Evolutionary conservation across 2,797 vertebrate genomes (phyloP).

Genomic region (Pseudochirops corinnae): DNA sequence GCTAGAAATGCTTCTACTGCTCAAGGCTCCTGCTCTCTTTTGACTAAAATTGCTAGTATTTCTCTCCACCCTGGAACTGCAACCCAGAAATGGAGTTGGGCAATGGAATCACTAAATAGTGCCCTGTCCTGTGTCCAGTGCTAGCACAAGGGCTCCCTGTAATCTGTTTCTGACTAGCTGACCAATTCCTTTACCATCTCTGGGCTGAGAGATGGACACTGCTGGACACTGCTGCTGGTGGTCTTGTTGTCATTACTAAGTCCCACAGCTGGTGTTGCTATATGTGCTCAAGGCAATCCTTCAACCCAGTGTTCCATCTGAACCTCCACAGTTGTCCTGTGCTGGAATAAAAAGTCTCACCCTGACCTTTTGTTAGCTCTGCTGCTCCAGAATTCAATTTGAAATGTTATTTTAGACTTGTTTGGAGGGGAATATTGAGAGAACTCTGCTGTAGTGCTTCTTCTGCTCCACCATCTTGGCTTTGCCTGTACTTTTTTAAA

Average conservation of each 20-base stretch:
- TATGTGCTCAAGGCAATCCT: not conserved
- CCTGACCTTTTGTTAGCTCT: not conserved
- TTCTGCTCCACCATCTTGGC: not conserved
- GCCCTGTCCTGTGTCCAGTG: too few relatives aligned
- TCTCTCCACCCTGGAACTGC: too few relatives aligned
- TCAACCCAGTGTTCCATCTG: not conserved
- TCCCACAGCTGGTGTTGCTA: not conserved
- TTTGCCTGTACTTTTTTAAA: too few relatives aligned
- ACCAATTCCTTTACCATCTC: not conserved
- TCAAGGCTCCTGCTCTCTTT: too few relatives aligned
- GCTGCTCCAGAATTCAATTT: constrained; percentile 15
- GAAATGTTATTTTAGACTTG: too few relatives aligned
- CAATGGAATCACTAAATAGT: too few relatives aligned
- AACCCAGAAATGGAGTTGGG: too few relatives aligned
- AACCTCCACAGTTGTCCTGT: not conserved
- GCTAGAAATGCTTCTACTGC: too few relatives aligned
- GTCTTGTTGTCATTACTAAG: not conserved
- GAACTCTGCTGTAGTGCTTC: too few relatives aligned
- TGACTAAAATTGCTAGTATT: too few relatives aligned
- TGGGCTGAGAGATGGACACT: not conserved
- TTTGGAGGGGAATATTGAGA: too few relatives aligned
- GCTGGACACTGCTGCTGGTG: not conserved
- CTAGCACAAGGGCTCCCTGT: too few relatives aligned
- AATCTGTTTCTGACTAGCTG: not conserved
- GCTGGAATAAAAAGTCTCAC: not conserved